Evolutionary conservation across 2,888 invertebrate genomes (phyloP), one percentile per base, ranked within the genome.

Genomic region (Metacarcinus magister): DNA sequence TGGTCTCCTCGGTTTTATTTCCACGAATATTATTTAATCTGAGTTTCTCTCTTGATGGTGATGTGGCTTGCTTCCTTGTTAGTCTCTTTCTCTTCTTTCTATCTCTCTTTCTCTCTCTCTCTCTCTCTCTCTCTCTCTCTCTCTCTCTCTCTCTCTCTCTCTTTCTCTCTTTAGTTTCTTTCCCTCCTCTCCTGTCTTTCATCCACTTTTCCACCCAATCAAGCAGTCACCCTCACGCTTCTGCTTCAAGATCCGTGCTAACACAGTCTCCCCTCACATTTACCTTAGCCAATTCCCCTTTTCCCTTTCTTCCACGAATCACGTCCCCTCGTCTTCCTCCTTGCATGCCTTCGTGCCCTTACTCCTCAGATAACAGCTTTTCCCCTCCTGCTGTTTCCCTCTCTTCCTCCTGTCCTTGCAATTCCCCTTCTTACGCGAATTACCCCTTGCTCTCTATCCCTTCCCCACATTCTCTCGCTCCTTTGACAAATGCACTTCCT

Each of bases 141-240:
- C n/a, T 91, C n/a, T 91, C 43, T 44, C n/a, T 91, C 91, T 44
- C 43, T 91, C 44, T 44, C 43, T 91, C 91, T 91, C 43, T 91
- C 91, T 48, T n/a, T 92, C 92, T 92, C 44, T 48, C 48, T 92
- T n/a, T 92, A n/a, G n/a, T n/a, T n/a, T n/a, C 92, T 92, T 13
- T 48, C 48, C 54, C 28, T 92, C 54, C 54, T n/a, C 54, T 28
- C 54, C 44, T 48, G 54, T 54, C 44, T 48, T 28, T 28, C 7
- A 2, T 10, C 10, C 82, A 32, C 2, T 32, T 82, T 82, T 32
- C 32, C 82, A 32, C 28, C 82, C 82, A 82, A 82, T 82, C 82
- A 82, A 23, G 19, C 82, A 82, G 32, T 7, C 28, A 82, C 82
- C 28, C 32, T 28, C 82, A 32, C 82, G 82, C 32, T 32, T 54